Evolutionary conservation across 2,888 invertebrate species (phyloP).

Genomic region (Neocrepidodera transversa): DNA sequence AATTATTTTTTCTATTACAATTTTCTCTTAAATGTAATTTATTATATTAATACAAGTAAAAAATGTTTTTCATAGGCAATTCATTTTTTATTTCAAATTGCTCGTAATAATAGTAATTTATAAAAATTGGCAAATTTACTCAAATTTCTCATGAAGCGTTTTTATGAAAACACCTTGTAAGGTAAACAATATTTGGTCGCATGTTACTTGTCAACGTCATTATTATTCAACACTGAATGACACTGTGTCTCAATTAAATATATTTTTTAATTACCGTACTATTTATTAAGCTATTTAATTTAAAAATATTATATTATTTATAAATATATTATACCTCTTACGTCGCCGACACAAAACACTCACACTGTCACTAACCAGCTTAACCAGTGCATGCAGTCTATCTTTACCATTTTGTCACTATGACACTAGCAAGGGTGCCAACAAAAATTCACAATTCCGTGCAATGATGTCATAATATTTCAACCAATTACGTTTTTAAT

Average conservation of each 20-base stretch:
- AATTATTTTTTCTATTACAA: background rate
- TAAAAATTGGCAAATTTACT: background rate
- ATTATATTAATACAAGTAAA: too few species aligned
- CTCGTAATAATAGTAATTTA: too few species aligned
- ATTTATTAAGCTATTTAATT: background rate
- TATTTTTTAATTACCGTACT: background rate
- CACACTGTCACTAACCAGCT: slow-evolving; percentile 12
- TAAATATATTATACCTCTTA: slow-evolving; percentile 5
- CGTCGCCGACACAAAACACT: slow-evolving; percentile 15
- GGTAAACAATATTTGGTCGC: slow-evolving; percentile 9
- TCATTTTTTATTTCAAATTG: too few species aligned
- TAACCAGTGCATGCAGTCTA: slow-evolving; percentile 16
- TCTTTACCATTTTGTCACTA: background rate
- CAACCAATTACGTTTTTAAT: too few species aligned
- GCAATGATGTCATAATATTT: too few species aligned
- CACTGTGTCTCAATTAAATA: slow-evolving; percentile 3
- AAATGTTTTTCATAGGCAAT: too few species aligned
- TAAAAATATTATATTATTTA: background rate
- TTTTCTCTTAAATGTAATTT: too few species aligned
- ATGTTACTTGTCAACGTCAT: slow-evolving; percentile 12
- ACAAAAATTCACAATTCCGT: too few species aligned
- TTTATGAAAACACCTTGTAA: slow-evolving; percentile 24
- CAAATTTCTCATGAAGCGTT: background rate
- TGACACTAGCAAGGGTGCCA: too few species aligned
- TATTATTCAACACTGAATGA: background rate